These are phyloP conservation scores for Illadopsis cleaveri DNA, from an alignment of 2,113 vertebrate species.

Conservation along the genomic window DNA sequence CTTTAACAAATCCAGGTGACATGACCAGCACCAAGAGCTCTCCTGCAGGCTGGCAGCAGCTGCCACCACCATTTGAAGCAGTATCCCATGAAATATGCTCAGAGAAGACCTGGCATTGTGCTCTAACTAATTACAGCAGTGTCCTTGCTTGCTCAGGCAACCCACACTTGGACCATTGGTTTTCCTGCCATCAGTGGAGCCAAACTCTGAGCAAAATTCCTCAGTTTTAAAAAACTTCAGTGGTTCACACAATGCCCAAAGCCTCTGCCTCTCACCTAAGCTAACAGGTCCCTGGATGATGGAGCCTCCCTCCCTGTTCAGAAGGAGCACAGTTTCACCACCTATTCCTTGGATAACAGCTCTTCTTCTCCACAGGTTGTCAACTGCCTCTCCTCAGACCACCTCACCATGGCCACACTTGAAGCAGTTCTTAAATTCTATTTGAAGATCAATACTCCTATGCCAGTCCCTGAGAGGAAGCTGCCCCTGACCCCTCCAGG, in stretches of 20 bases:
- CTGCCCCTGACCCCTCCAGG: not conserved
- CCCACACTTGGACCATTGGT: fast-evolving
- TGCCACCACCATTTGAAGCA: not conserved
- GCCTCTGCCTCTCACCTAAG: not conserved
- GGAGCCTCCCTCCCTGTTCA: not conserved
- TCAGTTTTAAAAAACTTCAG: not conserved
- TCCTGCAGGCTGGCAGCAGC: not conserved
- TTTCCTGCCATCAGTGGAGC: not conserved
- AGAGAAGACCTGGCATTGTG: not conserved
- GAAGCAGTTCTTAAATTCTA: not conserved
- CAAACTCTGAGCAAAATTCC: not conserved
- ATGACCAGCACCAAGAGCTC: not conserved
- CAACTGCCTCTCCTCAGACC: not conserved
- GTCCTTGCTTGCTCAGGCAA: not conserved
- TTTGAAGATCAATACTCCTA: not conserved
- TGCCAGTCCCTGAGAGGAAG: not conserved
- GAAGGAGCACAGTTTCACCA: not conserved
- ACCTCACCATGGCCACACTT: not conserved
- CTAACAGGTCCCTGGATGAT: too few species aligned
- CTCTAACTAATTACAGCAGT: not conserved
- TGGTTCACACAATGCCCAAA: not conserved
- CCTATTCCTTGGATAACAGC: not conserved
- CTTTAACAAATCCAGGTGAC: not conserved
- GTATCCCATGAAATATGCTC: not conserved
- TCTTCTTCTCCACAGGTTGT: not conserved